Evolutionary conservation across 2,797 vertebrate genomes (phyloP).

Genomic region (Paratrypauchen microcephalus): DNA sequence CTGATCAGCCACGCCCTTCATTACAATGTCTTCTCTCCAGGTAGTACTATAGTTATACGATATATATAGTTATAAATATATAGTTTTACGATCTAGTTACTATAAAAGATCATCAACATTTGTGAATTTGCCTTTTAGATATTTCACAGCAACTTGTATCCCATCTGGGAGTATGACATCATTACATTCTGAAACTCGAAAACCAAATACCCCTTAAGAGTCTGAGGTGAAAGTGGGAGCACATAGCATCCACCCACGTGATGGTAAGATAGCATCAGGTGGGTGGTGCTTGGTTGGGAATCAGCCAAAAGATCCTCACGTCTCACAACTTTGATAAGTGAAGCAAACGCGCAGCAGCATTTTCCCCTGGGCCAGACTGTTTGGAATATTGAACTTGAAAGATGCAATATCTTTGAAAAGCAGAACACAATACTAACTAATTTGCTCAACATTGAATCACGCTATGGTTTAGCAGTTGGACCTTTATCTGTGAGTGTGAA

Average conservation of each 20-base stretch:
- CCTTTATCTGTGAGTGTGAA: neutral
- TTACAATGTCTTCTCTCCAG: too few relatives aligned
- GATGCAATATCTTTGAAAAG: slow-evolving; percentile 45
- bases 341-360: slow-evolving; percentile 61
- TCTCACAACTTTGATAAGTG: slow-evolving; percentile 63
- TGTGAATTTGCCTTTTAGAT: too few relatives aligned
- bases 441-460: neutral
- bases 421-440: slow-evolving; percentile 16
- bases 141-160: too few relatives aligned
- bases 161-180: too few relatives aligned
- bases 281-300: slow-evolving; percentile 54
- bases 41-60: too few relatives aligned
- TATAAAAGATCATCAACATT: too few relatives aligned
- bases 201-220: slow-evolving; percentile 15
- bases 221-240: slow-evolving; percentile 32
- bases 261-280: slow-evolving; percentile 44
- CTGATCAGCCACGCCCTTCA: too few relatives aligned
- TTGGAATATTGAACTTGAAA: slow-evolving; percentile 56
- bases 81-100: too few relatives aligned
- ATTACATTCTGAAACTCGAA: too few relatives aligned
- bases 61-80: too few relatives aligned
- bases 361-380: slow-evolving; percentile 48
- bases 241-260: slow-evolving; percentile 55
- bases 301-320: slow-evolving; percentile 49
- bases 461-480: neutral